Evolutionary conservation across 2,888 invertebrate species (phyloP).

Genomic region (Drosophila planitibia): DNA sequence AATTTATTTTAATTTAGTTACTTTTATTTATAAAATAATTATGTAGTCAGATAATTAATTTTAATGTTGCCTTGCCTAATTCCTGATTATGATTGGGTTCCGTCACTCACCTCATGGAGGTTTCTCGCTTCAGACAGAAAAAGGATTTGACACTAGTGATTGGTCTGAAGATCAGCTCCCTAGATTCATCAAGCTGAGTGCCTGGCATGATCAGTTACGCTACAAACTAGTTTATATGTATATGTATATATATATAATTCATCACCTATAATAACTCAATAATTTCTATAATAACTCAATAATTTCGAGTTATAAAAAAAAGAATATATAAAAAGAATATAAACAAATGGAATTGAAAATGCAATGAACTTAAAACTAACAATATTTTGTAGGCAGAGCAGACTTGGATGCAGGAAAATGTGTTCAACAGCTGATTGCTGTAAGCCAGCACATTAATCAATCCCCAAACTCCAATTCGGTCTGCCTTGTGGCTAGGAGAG

Average conservation of each 20-base stretch:
- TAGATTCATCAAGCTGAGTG: not conserved
- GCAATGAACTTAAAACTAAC: not conserved
- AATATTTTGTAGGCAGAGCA: not conserved
- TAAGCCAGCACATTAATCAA: not conserved
- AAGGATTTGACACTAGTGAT: not conserved
- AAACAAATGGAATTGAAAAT: not conserved
- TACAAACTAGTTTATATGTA: not conserved
- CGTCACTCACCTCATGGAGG: not conserved
- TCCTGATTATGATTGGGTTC: too few relatives aligned
- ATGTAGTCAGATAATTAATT: too few relatives aligned
- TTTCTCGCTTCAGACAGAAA: not conserved
- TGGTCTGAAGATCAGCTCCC: not conserved
- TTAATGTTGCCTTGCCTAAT: not conserved
- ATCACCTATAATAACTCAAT: too few relatives aligned
- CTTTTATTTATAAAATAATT: too few relatives aligned
- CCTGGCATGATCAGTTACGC: not conserved
- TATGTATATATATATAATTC: too few relatives aligned
- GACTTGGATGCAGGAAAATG: constrained; percentile 3
- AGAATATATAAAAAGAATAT: too few relatives aligned
- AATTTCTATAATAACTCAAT: too few relatives aligned
- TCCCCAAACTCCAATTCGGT: not conserved
- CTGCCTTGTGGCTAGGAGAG: constrained; percentile 6
- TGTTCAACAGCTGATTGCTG: not conserved
- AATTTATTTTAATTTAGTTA: too few relatives aligned
- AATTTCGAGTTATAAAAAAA: not conserved